Evolutionary conservation across 2,113 vertebrate genomes (phyloP), one percentile per base, ranked within the genome.

Genomic region (Merops nubicus): DNA sequence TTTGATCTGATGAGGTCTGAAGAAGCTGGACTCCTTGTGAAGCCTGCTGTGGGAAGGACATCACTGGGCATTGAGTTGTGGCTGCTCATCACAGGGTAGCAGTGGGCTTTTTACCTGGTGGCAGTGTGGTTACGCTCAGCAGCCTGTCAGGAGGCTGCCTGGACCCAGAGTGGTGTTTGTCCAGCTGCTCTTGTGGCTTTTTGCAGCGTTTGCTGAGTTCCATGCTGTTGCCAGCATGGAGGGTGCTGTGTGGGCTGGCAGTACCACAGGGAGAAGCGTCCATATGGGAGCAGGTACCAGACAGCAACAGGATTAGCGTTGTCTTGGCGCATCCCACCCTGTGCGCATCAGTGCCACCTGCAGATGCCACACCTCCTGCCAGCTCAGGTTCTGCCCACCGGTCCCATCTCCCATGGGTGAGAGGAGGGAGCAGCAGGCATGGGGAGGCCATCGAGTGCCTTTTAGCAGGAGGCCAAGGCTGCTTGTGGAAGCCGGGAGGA

Each of bases 401-500:
- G 13, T 51, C 18, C 54, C 18, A 18, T 12, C n/a, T 89, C 64
- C 59, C 17, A 5, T 1, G 13, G 38, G 36, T 0, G 3, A 53
- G 12, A 6, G 1, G 33, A 86, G 47, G 21, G 50, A 51, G 43
- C 2, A 1, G 16, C 45, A 73, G 70, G 73, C 56, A 33, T 5
- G 26, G n/a, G 47, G 42, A 73, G 33, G 42, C 42, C 60, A 28
- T 25, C 1, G 8, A 59, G 47, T 0, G 5, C 69, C 73, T 68
- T 84, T 90, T 67, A 81, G 60, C 60, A 89, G 79, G 91, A 94
- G 65, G 48, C 76, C 64, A 85, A 94, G 91, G 81, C 74, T 91
- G 67, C 57, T 91, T 67, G 65, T 95, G 1, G 42, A 74, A 84
- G 63, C 86, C 8, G 1, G 29, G 51, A 89, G 88, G 93, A 97